Evolutionary conservation across 2,888 invertebrate species (phyloP), one percentile per base, ranked within the genome.

Genomic region (Imbricaverruca yamaguchii): DNA sequence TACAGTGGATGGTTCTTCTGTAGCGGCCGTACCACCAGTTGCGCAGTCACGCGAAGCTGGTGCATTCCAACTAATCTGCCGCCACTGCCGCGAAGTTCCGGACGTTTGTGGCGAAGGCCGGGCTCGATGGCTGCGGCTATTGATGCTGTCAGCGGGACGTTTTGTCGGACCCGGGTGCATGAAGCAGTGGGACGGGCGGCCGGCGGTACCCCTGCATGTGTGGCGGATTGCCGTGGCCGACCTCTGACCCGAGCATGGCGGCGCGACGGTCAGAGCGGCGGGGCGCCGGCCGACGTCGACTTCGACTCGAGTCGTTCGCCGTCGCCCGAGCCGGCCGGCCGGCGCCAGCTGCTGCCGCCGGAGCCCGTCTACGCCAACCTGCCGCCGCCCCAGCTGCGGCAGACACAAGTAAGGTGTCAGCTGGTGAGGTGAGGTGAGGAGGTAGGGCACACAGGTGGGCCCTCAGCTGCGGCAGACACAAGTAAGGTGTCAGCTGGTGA

Each of bases 301-400:
- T 74, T 55, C 10, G 53, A 55, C 21, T 53, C 53, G 15, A 74
- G 74, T 13, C 53, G 53, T 21, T 21, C 21, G 69, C 15, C 53
- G 69, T 74, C 74, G 53, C 74, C 74, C 53, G 53, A 13, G 74
- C 74, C 74, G 74, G 74, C 21, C 21, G 18, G 53, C 18, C 74
- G 12, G 59, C 59, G 53, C 53, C 74, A 39, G 69, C 69, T 3
- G 25, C 11, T 39, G 39, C 25, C 39, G 39, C 25, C 39, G 15
- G 74, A 74, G 74, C 74, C 74, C 74, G 74, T 74, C 18, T 74
- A 74, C 55, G 74, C 74, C 74, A 74, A 74, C 74, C 74, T 74
- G 74, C 74, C 74, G 55, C 13, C 74, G 21, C 74, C 74, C 9
- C 74, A 53, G 74, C 39, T 39, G 39, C 39, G 39, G 39, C 39